Percentiles rank a stretch among this genome's conserved stretches.
Conservation (phyloP, 2,888 invertebrate genomes). For the Aphodius sticticus region DNA sequence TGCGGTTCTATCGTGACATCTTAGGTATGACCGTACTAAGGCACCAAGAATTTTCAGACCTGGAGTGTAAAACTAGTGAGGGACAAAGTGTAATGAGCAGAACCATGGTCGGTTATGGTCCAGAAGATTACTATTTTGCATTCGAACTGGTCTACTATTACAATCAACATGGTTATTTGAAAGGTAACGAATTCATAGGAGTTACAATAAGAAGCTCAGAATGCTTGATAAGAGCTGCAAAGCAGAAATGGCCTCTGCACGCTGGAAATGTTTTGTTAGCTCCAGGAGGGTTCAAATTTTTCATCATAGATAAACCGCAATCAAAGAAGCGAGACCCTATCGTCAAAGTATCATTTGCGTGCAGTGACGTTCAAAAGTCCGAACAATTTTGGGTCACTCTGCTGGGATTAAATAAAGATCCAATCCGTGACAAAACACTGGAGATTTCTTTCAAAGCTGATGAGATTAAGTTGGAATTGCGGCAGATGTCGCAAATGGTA, state of each 20-base stretch:
- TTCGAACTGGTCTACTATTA: slow-evolving; percentile 98
- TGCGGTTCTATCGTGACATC: slow-evolving; percentile 87
- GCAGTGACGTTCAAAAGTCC: slow-evolving; percentile 79
- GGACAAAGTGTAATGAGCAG: slow-evolving; percentile 99
- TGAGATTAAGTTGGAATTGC: slow-evolving; percentile 81
- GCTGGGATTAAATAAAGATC: slow-evolving; percentile 74
- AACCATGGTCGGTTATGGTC: slow-evolving; percentile 98
- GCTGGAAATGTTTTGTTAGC: slow-evolving; percentile 75
- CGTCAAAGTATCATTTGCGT: slow-evolving; percentile 79
- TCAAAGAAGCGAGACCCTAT: slow-evolving; percentile 78
- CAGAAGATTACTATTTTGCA: slow-evolving; percentile 94
- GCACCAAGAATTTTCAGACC: slow-evolving; percentile 97
- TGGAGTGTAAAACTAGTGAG: slow-evolving; percentile 97
- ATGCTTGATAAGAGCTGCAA: slow-evolving; percentile 75
- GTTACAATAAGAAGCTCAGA: slow-evolving; percentile 84
- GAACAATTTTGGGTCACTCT: slow-evolving; percentile 85
- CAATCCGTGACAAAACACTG: slow-evolving; percentile 64
- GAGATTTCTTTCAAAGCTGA: slow-evolving; percentile 74
- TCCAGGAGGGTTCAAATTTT: slow-evolving; percentile 93
- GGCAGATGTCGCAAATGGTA: slow-evolving; percentile 72
- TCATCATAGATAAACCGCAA: slow-evolving; percentile 76
- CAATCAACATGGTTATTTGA: slow-evolving; percentile 78
- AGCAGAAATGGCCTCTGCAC: slow-evolving; percentile 75
- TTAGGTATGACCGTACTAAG: slow-evolving; percentile 96
- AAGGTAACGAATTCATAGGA: slow-evolving; percentile 91